Evolutionary conservation across 2,888 invertebrate genomes (phyloP).

Genomic region (Hoplodrina ambigua): DNA sequence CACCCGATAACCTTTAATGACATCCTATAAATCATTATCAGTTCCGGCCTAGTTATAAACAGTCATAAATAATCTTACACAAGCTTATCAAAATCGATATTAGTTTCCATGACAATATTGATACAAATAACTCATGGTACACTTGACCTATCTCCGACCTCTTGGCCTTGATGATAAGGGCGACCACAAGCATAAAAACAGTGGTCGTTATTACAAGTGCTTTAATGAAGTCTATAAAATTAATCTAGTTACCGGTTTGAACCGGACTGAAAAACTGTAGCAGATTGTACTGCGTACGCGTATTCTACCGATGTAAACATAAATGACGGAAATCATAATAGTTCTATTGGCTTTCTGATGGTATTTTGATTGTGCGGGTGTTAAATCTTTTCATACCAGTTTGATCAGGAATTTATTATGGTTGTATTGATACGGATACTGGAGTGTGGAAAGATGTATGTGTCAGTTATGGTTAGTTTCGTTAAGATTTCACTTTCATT

Average conservation of each 20-base stretch:
- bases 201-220: slow-evolving; percentile 41
- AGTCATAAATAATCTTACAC: slow-evolving; percentile 5
- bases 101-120: slow-evolving; percentile 29
- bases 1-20: slow-evolving; percentile 5
- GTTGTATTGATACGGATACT: neutral
- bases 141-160: slow-evolving; percentile 3
- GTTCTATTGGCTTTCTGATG: slow-evolving; percentile 23
- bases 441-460: neutral
- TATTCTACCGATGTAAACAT: slow-evolving; percentile 49
- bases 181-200: slow-evolving; percentile 19
- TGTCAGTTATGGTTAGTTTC: no score
- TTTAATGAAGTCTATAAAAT: slow-evolving; percentile 46
- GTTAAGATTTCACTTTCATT: no score
- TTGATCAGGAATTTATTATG: slow-evolving; percentile 18
- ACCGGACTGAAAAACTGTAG: slow-evolving; percentile 53
- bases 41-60: slow-evolving; percentile 8
- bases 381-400: slow-evolving; percentile 28
- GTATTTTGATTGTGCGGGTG: slow-evolving; percentile 28
- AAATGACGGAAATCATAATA: slow-evolving; percentile 48
- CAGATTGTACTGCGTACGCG: slow-evolving; percentile 47
- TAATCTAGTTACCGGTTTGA: slow-evolving; percentile 39
- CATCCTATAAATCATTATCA: neutral
- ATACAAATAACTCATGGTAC: slow-evolving; percentile 2
- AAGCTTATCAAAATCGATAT: slow-evolving; percentile 16
- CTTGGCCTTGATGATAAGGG: slow-evolving; percentile 13